Percentiles rank a stretch among this genome's conserved stretches.
Evolutionary conservation across 2,797 vertebrate species (phyloP).

Genomic region (Otolemur crassicaudatus): DNA sequence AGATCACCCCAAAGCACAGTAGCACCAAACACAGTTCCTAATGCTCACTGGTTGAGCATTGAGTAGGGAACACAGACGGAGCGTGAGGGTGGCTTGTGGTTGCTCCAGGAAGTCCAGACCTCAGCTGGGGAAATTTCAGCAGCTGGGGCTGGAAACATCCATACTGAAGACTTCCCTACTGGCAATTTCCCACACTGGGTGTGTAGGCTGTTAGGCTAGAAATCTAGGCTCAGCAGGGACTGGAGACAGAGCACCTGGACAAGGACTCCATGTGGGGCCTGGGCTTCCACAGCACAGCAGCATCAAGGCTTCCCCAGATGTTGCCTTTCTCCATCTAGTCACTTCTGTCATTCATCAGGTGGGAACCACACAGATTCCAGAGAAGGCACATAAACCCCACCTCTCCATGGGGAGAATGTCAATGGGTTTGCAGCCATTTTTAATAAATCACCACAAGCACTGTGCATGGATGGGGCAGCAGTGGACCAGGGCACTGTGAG

Average conservation of each 20-base stretch:
- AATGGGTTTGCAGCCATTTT: not conserved
- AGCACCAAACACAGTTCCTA: not conserved
- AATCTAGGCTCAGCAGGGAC: not conserved
- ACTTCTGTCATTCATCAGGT: not conserved
- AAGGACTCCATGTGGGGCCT: not conserved
- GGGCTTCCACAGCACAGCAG: not conserved
- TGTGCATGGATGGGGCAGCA: not conserved
- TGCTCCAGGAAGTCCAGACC: fast-evolving
- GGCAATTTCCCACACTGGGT: not conserved
- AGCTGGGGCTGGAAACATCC: not conserved
- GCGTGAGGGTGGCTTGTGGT: not conserved
- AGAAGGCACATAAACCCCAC: too few relatives aligned
- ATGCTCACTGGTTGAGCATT: not conserved
- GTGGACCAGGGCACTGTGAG: not conserved
- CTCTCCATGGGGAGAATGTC: not conserved
- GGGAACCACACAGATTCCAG: not conserved
- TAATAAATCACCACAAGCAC: not conserved
- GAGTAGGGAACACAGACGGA: not conserved
- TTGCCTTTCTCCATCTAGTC: too few relatives aligned
- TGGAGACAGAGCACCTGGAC: not conserved
- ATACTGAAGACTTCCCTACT: not conserved
- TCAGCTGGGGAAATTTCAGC: not conserved
- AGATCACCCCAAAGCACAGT: not conserved
- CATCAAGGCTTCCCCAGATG: not conserved
- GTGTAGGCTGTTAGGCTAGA: not conserved